Evolutionary conservation across 1,140 invertebrate species (phyloP).

Genomic region (Dinoponera quadriceps): DNA sequence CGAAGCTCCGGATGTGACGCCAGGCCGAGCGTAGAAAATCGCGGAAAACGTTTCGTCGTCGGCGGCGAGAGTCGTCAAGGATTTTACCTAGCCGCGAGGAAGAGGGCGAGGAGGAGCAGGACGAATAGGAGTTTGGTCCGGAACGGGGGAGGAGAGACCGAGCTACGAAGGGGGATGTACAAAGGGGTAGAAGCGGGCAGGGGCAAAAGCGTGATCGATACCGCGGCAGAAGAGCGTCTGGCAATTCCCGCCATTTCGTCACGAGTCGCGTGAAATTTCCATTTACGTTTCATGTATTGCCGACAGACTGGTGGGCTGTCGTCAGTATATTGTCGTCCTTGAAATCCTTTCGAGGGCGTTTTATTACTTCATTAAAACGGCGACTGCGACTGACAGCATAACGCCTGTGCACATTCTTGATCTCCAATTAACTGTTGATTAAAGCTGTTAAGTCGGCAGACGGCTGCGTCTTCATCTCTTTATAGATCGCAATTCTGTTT

Average conservation of each 20-base stretch:
- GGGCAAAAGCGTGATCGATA: slow-evolving; percentile 71
- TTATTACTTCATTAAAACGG: neutral
- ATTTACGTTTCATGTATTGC: neutral
- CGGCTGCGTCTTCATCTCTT: neutral
- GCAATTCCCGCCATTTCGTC: slow-evolving; percentile 67
- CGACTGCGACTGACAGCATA: neutral
- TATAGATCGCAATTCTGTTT: neutral
- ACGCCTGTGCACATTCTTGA: neutral
- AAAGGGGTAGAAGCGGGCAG: slow-evolving; percentile 55
- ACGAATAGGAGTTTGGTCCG: slow-evolving; percentile 49
- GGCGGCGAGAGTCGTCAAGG: slow-evolving; percentile 51
- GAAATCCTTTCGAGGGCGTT: neutral
- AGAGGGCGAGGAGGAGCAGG: slow-evolving; percentile 11
- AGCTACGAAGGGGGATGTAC: slow-evolving; percentile 35
- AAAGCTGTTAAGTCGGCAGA: neutral
- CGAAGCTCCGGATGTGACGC: slow-evolving; percentile 61
- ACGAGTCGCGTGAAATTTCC: slow-evolving; percentile 50
- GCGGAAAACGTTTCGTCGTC: slow-evolving; percentile 60
- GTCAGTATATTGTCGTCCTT: neutral
- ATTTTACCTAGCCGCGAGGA: slow-evolving; percentile 52
- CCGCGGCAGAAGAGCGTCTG: slow-evolving; percentile 61
- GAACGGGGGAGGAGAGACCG: slow-evolving; percentile 41
- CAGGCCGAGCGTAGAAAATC: slow-evolving; percentile 63
- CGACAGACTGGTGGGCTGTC: neutral
- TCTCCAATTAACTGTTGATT: neutral